Evolutionary conservation across 2,888 invertebrate species (phyloP).

Genomic region (Calameuta filiformis): DNA sequence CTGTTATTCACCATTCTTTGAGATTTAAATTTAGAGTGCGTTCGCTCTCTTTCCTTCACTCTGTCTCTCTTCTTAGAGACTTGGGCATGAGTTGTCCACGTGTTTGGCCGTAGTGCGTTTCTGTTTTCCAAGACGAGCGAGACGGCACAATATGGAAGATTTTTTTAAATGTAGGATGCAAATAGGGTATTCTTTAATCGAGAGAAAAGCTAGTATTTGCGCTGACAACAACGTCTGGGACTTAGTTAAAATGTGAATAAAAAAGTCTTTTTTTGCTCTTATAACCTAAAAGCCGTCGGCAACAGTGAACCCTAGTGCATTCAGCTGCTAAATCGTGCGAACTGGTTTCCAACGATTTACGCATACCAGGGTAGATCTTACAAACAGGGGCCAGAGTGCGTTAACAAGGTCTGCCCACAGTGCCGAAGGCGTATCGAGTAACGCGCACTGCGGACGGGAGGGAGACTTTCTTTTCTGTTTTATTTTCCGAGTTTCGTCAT

Average conservation of each 20-base stretch:
- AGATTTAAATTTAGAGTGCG: not conserved
- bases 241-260: not conserved
- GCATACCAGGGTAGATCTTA: not conserved
- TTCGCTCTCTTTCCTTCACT: not conserved
- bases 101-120: not conserved
- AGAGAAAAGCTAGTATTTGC: not conserved
- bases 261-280: not conserved
- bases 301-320: not conserved
- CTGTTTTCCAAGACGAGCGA: not conserved
- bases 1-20: slow-evolving; percentile 1
- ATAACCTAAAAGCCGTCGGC: not conserved
- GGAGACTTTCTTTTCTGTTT: not conserved
- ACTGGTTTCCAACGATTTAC: not conserved
- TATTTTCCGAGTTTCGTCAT: not conserved
- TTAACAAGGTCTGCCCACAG: not conserved
- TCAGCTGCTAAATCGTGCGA: not conserved
- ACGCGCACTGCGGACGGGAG: not conserved
- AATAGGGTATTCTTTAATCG: not conserved
- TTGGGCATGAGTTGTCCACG: not conserved
- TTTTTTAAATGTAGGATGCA: not conserved
- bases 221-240: not conserved
- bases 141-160: not conserved
- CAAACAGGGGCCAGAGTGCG: not conserved
- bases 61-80: not conserved
- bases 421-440: not conserved